These are phyloP conservation scores for Virgularia gustaviana DNA, from an alignment of 92 coral and sea anemone species.

Conservation along the genomic window DNA sequence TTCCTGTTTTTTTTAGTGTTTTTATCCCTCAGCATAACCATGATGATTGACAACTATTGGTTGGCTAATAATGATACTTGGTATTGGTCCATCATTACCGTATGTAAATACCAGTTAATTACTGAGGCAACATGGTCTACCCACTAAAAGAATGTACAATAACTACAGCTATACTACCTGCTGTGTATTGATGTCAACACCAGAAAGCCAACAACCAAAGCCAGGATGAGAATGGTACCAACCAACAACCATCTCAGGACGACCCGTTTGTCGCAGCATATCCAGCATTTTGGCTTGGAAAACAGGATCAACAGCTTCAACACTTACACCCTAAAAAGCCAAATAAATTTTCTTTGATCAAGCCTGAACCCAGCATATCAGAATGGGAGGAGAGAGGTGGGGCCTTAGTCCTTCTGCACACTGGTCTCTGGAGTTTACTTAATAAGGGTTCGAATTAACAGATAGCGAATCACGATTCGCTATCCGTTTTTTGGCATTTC, in stretches of 20 bases:
- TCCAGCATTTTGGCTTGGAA: conserved; percentile 99
- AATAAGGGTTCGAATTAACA: too few relatives aligned
- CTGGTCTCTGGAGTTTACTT: too few relatives aligned
- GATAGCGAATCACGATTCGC: too few relatives aligned
- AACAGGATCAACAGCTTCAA: conserved; percentile 96
- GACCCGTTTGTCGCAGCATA: conserved; percentile 92
- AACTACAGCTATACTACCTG: conserved; percentile 47
- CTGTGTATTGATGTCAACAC: conserved; percentile 94
- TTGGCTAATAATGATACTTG: background rate
- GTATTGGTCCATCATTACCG: background rate
- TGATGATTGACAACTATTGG: too few relatives aligned
- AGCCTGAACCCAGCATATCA: background rate
- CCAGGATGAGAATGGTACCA: conserved; percentile 99
- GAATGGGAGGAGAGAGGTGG: too few relatives aligned
- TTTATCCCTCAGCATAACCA: too few relatives aligned
- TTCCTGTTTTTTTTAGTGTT: too few relatives aligned
- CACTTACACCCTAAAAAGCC: conserved; percentile 89
- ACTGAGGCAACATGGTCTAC: background rate
- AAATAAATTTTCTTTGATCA: background rate
- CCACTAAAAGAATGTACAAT: background rate
- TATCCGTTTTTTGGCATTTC: too few relatives aligned
- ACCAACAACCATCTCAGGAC: conserved; percentile 98
- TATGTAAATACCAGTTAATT: background rate
- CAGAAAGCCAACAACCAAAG: conserved; percentile 97
- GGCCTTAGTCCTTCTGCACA: too few relatives aligned